Conservation (phyloP, 1,140 invertebrate genomes). For the Pseudomyrmex pallidus region DNA sequence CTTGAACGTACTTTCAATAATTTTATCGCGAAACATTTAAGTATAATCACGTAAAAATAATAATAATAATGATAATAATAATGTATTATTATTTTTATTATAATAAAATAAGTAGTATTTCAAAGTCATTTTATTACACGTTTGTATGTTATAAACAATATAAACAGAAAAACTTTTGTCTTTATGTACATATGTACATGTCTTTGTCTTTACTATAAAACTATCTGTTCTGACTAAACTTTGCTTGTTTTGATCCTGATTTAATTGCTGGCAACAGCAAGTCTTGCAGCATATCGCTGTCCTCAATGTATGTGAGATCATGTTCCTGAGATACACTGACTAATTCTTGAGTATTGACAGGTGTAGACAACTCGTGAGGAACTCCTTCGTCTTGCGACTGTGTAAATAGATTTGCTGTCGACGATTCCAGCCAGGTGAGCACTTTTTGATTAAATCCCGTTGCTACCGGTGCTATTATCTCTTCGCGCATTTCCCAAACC, state of each 20-base stretch:
- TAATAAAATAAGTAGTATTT: constrained; percentile 62
- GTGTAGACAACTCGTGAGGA: constrained; percentile 51
- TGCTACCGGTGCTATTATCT: constrained; percentile 65
- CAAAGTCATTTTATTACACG: constrained; percentile 16
- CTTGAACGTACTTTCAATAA: constrained; percentile 35
- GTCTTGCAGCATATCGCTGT: constrained; percentile 63
- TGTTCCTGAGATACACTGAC: constrained; percentile 77
- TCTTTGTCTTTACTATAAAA: constrained; percentile 42
- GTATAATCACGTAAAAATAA: neutral
- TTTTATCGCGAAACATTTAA: constrained; percentile 14
- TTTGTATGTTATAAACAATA: neutral
- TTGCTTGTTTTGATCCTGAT: constrained; percentile 33
- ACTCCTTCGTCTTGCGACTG: constrained; percentile 63
- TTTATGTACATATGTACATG: neutral
- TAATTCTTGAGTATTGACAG: constrained; percentile 78
- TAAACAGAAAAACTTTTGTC: neutral
- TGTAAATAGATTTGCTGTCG: constrained; percentile 24
- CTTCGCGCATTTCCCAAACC: constrained; percentile 80
- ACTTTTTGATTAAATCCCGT: constrained; percentile 80
- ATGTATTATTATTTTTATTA: constrained; percentile 63
- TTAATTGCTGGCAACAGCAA: constrained; percentile 68
- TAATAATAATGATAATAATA: constrained; percentile 51
- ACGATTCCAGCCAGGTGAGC: constrained; percentile 78
- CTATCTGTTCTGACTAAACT: constrained; percentile 30
- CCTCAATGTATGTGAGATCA: constrained; percentile 55